phyloP scores from a whole-genome alignment of 2,113 vertebrate species.

The Brachyhypopomus gauderio region DNA sequence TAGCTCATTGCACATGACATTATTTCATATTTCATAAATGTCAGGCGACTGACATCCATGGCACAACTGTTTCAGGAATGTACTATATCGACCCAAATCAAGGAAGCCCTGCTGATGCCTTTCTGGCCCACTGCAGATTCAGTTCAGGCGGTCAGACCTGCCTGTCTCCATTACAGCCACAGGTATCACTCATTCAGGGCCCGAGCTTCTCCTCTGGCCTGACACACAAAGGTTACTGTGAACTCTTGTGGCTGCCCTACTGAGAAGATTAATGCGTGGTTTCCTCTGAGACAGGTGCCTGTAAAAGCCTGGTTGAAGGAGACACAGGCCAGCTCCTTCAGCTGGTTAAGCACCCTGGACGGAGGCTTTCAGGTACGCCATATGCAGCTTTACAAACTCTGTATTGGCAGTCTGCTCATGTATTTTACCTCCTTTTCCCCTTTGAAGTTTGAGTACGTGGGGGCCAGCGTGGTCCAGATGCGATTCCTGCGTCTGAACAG shows the following conservation, averaged over 20 bases:
- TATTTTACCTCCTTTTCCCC: neutral
- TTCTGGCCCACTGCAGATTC: slow-evolving; percentile 82
- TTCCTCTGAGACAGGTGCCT: slow-evolving; percentile 65
- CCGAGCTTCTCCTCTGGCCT: neutral
- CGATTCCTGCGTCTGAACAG: slow-evolving; percentile 82
- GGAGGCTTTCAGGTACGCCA: slow-evolving; percentile 76
- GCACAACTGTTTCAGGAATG: slow-evolving; percentile 66
- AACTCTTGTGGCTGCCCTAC: neutral
- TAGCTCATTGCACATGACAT: neutral
- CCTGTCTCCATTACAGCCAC: slow-evolving; percentile 68
- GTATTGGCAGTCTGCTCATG: neutral
- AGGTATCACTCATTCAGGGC: slow-evolving; percentile 63
- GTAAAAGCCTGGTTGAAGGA: slow-evolving; percentile 78
- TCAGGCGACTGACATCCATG: neutral
- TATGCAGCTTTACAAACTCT: neutral
- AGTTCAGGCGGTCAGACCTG: slow-evolving; percentile 79
- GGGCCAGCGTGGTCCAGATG: slow-evolving; percentile 76
- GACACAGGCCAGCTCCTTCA: slow-evolving; percentile 66
- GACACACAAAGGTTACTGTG: neutral
- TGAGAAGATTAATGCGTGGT: neutral
- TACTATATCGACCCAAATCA: slow-evolving; percentile 87
- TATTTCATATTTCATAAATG: neutral
- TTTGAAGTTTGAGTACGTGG: slow-evolving; percentile 75
- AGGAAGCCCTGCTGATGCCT: slow-evolving; percentile 76
- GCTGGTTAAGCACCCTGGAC: slow-evolving; percentile 77